Evolutionary conservation across 1,140 invertebrate species (phyloP).

Genomic region (Orussus abietinus): DNA sequence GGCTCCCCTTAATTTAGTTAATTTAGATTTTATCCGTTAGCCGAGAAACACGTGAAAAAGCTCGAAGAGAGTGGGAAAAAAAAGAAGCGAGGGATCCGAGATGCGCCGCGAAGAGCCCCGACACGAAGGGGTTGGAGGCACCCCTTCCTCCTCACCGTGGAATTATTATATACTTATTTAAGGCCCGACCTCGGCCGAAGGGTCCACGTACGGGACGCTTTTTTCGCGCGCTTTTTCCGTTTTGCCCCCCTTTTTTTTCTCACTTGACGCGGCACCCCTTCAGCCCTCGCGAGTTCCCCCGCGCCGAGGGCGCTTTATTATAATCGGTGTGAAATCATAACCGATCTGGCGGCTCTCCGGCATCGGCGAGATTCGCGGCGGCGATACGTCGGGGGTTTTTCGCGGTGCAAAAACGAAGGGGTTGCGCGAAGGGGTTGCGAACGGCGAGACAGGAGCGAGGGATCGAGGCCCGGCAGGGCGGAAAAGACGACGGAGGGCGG

Average conservation of each 20-base stretch:
- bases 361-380: slow-evolving; percentile 33
- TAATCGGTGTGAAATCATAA: slow-evolving; percentile 56
- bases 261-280: not conserved
- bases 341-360: slow-evolving; percentile 37
- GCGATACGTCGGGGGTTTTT: slow-evolving; percentile 31
- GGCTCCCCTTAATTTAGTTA: slow-evolving; percentile 53
- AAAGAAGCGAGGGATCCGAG: slow-evolving; percentile 18
- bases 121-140: slow-evolving; percentile 34
- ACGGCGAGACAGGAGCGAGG: too few species aligned
- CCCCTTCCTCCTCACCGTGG: slow-evolving; percentile 23
- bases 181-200: slow-evolving; percentile 20
- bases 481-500: slow-evolving; percentile 4
- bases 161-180: slow-evolving; percentile 57
- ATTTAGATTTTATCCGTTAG: slow-evolving; percentile 57
- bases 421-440: too few species aligned
- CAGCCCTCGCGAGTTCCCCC: not conserved
- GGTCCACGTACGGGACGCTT: slow-evolving; percentile 34
- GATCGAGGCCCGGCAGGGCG: too few species aligned
- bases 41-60: slow-evolving; percentile 21
- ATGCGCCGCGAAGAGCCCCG: slow-evolving; percentile 5
- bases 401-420: slow-evolving; percentile 27
- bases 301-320: slow-evolving; percentile 34
- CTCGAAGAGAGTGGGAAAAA: slow-evolving; percentile 2
- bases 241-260: slow-evolving; percentile 14
- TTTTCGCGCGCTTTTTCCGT: slow-evolving; percentile 16